Evolutionary conservation across 2,888 invertebrate species (phyloP).

Genomic region (Andrena flavipes): DNA sequence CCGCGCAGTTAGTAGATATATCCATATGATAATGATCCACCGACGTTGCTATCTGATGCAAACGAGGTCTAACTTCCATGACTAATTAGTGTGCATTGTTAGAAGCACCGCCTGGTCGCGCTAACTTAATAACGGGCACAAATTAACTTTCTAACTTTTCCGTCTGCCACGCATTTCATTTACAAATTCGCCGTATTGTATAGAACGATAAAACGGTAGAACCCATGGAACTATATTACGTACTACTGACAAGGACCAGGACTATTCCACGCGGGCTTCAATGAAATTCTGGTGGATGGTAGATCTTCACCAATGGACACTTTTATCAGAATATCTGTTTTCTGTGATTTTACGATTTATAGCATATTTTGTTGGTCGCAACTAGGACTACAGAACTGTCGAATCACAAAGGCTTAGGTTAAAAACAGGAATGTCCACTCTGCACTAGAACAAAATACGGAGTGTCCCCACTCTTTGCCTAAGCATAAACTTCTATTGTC

Average conservation of each 20-base stretch:
- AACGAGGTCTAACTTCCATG: conserved; percentile 57
- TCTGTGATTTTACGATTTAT: too few relatives aligned
- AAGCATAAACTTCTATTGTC: too few relatives aligned
- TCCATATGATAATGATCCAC: conserved; percentile 59
- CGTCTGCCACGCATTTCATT: conserved; percentile 10
- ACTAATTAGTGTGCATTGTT: conserved; percentile 52
- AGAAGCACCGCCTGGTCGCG: conserved; percentile 19
- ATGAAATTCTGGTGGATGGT: neutral
- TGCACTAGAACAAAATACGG: too few relatives aligned
- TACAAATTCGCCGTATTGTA: neutral
- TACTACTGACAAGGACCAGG: neutral
- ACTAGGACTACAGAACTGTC: too few relatives aligned
- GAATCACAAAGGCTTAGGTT: too few relatives aligned
- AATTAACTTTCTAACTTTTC: conserved; percentile 30
- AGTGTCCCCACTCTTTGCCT: too few relatives aligned
- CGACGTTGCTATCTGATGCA: conserved; percentile 44
- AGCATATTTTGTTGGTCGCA: too few relatives aligned
- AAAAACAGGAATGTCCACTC: too few relatives aligned
- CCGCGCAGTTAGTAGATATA: conserved; percentile 41
- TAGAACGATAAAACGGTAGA: neutral
- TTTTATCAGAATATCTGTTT: too few relatives aligned
- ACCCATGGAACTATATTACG: neutral
- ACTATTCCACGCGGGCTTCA: neutral
- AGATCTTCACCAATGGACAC: too few relatives aligned
- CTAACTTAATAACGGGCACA: conserved; percentile 31